These are phyloP conservation scores for Physeter macrocephalus DNA, from an alignment of 2,113 vertebrate genomes.

Conservation along the genomic window DNA sequence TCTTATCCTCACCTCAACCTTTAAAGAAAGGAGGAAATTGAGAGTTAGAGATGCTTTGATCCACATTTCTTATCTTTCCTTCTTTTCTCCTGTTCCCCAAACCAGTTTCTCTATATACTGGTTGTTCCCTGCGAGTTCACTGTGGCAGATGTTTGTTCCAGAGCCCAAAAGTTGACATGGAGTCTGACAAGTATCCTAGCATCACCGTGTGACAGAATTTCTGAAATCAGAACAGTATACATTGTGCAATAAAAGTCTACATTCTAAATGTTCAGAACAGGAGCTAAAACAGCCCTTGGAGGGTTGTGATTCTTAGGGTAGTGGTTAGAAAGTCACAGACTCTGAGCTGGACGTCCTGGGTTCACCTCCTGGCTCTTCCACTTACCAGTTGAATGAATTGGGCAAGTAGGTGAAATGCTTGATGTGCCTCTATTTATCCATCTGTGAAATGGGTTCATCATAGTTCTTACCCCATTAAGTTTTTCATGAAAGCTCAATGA, in stretches of 20 bases:
- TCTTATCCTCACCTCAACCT: background rate
- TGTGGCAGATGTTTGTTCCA: rapidly evolving
- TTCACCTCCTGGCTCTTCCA: background rate
- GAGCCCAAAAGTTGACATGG: background rate
- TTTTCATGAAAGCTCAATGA: background rate
- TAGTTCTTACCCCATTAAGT: background rate
- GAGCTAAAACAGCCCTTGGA: background rate
- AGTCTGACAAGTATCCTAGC: background rate
- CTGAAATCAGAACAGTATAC: background rate
- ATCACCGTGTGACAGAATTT: background rate
- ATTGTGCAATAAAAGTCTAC: background rate
- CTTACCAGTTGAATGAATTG: background rate
- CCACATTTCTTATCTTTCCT: background rate
- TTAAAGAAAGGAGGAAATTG: background rate
- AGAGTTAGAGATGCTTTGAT: background rate
- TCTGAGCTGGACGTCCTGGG: background rate
- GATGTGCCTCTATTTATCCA: background rate
- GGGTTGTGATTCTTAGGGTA: no score
- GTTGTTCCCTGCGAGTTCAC: rapidly evolving
- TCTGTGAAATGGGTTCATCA: background rate
- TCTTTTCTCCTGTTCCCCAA: no score
- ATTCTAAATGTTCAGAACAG: background rate
- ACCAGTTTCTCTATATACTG: background rate
- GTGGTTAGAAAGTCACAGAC: background rate
- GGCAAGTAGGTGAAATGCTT: background rate